phyloP scores from a whole-genome alignment of 2,113 vertebrate genomes.

The Equus przewalskii region DNA sequence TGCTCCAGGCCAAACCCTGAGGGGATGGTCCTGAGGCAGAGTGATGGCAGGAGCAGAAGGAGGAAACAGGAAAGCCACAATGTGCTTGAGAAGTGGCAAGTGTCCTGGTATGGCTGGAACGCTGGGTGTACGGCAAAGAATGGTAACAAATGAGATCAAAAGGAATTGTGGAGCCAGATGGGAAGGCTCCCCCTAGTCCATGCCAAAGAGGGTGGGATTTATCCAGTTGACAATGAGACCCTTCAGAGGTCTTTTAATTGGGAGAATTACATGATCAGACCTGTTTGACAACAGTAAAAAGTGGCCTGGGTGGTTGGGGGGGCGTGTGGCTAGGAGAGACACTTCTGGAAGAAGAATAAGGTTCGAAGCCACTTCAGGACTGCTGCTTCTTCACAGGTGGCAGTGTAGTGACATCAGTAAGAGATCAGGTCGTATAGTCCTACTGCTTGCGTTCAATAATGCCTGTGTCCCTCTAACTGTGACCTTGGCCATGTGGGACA shows the following conservation, averaged over 20 bases:
- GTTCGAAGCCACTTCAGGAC: background rate
- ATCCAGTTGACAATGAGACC: background rate
- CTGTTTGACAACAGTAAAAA: background rate
- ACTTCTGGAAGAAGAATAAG: background rate
- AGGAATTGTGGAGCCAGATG: background rate
- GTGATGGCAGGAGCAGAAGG: background rate
- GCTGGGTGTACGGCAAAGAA: rapidly evolving
- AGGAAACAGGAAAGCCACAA: rapidly evolving
- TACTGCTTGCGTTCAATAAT: background rate
- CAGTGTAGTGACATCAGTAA: background rate
- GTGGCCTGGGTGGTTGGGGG: background rate
- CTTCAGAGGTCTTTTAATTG: background rate
- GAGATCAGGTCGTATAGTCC: background rate
- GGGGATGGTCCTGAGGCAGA: rapidly evolving
- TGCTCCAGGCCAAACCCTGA: background rate
- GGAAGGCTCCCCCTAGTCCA: background rate
- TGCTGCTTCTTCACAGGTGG: background rate
- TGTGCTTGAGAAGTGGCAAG: background rate
- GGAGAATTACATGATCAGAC: background rate
- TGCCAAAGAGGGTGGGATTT: background rate
- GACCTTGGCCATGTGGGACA: background rate
- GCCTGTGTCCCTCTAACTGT: background rate
- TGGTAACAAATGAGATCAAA: background rate
- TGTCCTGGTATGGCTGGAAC: background rate
- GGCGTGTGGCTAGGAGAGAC: background rate